Evolutionary conservation across 1,140 invertebrate genomes (phyloP).

Genomic region (Plodia interpunctella): DNA sequence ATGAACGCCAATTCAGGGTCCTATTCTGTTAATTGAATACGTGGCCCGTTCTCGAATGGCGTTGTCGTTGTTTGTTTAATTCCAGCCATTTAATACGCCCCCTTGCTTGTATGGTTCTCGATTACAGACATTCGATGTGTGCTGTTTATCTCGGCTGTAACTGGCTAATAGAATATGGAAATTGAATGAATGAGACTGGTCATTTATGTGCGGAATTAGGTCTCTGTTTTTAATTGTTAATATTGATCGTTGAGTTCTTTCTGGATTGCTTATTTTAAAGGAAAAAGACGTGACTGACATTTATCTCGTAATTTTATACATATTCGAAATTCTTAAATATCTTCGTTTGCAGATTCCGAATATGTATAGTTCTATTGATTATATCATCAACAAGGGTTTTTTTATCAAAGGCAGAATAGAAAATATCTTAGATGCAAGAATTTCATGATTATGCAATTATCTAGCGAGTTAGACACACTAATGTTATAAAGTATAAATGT

Average conservation of each 20-base stretch:
- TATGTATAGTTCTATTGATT: no score
- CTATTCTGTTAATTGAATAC: slow-evolving; percentile 66
- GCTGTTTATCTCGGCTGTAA: neutral
- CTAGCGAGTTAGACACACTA: no score
- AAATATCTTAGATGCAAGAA: no score
- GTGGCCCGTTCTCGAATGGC: slow-evolving; percentile 38
- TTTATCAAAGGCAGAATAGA: no score
- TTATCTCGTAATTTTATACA: no score
- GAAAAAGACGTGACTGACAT: no score
- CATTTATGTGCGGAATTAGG: neutral
- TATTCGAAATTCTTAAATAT: no score
- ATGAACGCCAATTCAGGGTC: slow-evolving; percentile 61
- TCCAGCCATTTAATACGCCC: slow-evolving; percentile 4
- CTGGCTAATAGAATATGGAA: neutral
- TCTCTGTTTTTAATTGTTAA: neutral
- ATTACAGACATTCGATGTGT: neutral
- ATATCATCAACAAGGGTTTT: no score
- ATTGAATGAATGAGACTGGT: neutral
- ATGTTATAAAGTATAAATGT: no score
- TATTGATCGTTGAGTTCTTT: neutral
- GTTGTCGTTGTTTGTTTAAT: slow-evolving; percentile 44
- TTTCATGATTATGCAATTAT: no score
- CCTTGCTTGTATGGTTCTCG: neutral
- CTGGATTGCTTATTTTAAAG: no score
- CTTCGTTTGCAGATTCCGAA: no score